Percentiles rank a stretch among this genome's conserved stretches.
Evolutionary conservation across 2,888 invertebrate genomes (phyloP).

Genomic region (Trissolcus japonicus): DNA sequence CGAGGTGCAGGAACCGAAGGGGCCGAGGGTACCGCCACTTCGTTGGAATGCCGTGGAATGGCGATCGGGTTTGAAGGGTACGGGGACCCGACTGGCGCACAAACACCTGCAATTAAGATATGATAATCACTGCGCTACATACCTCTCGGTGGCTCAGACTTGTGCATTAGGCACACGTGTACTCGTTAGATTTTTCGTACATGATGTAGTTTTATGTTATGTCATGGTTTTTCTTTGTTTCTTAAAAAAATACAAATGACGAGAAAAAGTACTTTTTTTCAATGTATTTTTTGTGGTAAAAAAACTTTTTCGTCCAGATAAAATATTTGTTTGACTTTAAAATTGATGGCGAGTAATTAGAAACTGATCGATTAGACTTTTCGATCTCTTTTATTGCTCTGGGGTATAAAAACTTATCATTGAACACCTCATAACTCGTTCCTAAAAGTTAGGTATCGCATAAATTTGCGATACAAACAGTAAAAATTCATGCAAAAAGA

Average conservation of each 20-base stretch:
- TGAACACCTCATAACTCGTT: too few species aligned
- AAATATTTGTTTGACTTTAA: too few species aligned
- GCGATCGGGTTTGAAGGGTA: constrained; percentile 63
- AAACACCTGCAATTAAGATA: constrained; percentile 72
- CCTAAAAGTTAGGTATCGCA: too few species aligned
- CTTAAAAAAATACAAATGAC: background rate
- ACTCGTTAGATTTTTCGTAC: background rate
- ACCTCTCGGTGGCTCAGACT: constrained; percentile 34
- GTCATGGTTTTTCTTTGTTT: too few species aligned
- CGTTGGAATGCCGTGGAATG: constrained; percentile 61
- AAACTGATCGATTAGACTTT: too few species aligned
- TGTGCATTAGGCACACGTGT: constrained; percentile 22
- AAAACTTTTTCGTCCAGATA: too few species aligned
- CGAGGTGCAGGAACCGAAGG: constrained; percentile 8
- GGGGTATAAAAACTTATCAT: too few species aligned
- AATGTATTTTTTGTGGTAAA: too few species aligned
- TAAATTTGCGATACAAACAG: too few species aligned
- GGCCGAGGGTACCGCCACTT: constrained; percentile 31
- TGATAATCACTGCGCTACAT: constrained; percentile 67
- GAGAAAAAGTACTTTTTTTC: background rate
- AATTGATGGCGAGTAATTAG: too few species aligned
- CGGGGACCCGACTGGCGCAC: constrained; percentile 56
- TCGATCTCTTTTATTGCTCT: too few species aligned
- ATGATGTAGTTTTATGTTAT: background rate
- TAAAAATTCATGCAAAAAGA: background rate